These are phyloP conservation scores for Pangasius larnaudii DNA, from an alignment of 2,797 vertebrate genomes.

Conservation along the genomic window DNA sequence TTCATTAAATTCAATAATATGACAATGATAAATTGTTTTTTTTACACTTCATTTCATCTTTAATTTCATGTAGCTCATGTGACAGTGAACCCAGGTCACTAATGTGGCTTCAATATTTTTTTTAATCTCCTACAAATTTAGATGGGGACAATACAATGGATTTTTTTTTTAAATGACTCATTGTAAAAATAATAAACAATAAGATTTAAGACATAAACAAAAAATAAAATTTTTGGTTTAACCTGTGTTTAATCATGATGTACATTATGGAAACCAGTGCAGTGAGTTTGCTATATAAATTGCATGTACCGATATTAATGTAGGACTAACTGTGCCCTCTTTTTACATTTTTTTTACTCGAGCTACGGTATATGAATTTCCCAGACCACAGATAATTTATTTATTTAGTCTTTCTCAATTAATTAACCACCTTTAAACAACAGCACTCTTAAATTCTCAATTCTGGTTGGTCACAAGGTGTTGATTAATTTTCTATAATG, in stretches of 20 bases:
- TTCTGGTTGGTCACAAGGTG: neutral
- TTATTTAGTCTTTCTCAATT: neutral
- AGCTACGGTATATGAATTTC: neutral
- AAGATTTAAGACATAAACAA: neutral
- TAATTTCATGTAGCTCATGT: neutral
- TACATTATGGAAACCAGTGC: neutral
- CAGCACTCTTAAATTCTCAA: neutral
- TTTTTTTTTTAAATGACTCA: neutral
- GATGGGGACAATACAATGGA: neutral
- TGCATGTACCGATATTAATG: neutral
- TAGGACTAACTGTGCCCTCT: neutral
- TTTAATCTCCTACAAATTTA: neutral
- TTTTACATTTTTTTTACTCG: too few species aligned
- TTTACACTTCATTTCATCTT: neutral
- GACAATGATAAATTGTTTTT: neutral
- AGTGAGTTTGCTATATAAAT: neutral
- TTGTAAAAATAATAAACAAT: neutral
- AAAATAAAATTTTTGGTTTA: neutral
- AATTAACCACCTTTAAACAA: neutral
- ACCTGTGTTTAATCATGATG: neutral
- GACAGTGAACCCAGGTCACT: neutral
- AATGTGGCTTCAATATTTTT: neutral
- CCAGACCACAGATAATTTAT: neutral
- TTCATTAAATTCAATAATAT: neutral
- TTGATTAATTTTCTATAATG: neutral